Base-by-base conservation (phyloP, 2,888 invertebrate genomes). In the Xiphydria camelus region DNA sequence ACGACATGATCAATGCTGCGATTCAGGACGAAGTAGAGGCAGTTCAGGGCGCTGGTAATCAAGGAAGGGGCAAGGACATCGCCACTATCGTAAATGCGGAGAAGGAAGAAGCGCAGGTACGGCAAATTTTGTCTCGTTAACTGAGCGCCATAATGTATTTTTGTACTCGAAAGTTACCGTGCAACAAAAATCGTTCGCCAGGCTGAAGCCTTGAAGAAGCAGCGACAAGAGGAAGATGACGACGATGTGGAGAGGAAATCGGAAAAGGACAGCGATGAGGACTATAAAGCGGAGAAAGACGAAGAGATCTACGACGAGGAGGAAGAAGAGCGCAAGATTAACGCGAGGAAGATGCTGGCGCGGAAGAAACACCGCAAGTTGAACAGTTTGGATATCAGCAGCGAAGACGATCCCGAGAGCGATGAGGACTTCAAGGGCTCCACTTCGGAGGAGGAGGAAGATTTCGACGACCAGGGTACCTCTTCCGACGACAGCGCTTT, bases 1-100 rank as follows among this genome's bases (percentile, higher is more conserved):
- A 98, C 71, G 90, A 95, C 20, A 84, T 97, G 73, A 97, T 98
- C 60, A 91, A 93, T 70, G 92, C 91, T 26, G 97, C 97, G 6
- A 87, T 93, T 56, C 68, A 86, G 80, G 87, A 87, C 59, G 89
- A 90, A 66, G 85, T 88, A 67, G 84, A 85, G 29, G 84, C 86
- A 3, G 85, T 85, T 0, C 86, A 86, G 44, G 88, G 89, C 18
- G 87, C 88, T 0, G 91, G 92, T 1, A 89, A 88, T 73, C 84
- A 88, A 60, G 88, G 89, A 1, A 82, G 91, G 15, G 94, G 95
- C 0, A 95, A 95, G 73, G 94, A 95, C 73, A 94, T 94, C 60
- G 85, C 89, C n/a, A 94, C 91, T 40, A 93, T 94, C 55, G 87
- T 89, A 1, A 76, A 77, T 45, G 86, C 84, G 0, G 87, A 86